Base-by-base conservation (phyloP, 2,797 vertebrate species). In the Coregonus suidteri region DNA sequence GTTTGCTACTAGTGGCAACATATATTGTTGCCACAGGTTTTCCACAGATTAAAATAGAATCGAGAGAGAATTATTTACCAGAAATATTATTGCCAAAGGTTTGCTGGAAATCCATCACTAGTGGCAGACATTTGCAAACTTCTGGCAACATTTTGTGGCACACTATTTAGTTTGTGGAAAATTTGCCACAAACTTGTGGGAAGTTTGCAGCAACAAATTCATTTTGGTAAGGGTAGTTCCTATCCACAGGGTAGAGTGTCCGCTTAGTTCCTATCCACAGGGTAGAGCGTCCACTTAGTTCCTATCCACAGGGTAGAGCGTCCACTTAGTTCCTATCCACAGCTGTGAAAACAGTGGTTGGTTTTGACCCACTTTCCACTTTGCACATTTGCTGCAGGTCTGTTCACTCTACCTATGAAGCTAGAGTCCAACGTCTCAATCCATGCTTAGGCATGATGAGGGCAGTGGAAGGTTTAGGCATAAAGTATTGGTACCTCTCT, bases 291-390 rank as follows among this genome's bases (percentile, higher is more conserved):
- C 41, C 53, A 66, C 75, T 74, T 3, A 47, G 41, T 47, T 47
- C 41, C 9, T 47, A 47, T 47, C 41, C 41, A 47, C 41, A 47
- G 47, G 75, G 20, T 68, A 20, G 71, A 37, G 41, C 47, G 51
- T 76, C 41, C 64, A 67, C 72, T 74, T 92, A 92, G 94, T 96
- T 95, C 94, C 94, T 93, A 94, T 94, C 90, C 93, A 91, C 94
- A 95, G 95, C 95, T 96, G 95, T 96, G 93, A 95, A 95, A 95
- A 95, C 94, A 95, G 81, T 85, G 88, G 92, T 93, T 92, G 88
- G 65, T 80, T 65, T 47, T 47, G 35, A 70, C n/a, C 5, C 75
- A 74, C 75, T 62, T 59, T 80, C 31, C 41, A 51, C 79, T 52
- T 59, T 80, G 51, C 41, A 51, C 56, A 51, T 35, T 53, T 41